phyloP scores from a whole-genome alignment of 2,797 vertebrate species.

The Harpagifer antarcticus region DNA sequence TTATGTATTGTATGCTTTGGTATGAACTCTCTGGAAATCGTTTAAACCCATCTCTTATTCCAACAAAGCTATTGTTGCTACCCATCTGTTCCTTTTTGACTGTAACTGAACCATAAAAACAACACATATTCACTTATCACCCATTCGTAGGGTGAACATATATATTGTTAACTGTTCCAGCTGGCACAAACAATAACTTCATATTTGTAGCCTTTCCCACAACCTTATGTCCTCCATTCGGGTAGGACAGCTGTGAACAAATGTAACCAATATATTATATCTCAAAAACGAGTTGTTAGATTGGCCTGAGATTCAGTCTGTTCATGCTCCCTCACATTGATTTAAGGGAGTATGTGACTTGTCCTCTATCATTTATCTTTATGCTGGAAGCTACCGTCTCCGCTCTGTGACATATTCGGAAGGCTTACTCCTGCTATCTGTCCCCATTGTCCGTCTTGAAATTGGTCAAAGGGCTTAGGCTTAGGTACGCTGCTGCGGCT shows the following conservation, averaged over 20 bases:
- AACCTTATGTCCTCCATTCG: not conserved
- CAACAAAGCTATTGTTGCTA: not conserved
- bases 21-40: slow-evolving; percentile 9
- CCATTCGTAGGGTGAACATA: not conserved
- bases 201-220: not conserved
- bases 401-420: too few relatives aligned
- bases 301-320: too few relatives aligned
- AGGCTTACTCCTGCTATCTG: too few relatives aligned
- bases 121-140: not conserved
- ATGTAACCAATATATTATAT: not conserved
- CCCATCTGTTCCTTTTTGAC: slow-evolving; percentile 2
- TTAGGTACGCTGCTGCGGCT: too few relatives aligned
- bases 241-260: not conserved
- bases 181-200: not conserved
- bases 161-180: too few relatives aligned
- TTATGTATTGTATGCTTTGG: slow-evolving; percentile 14
- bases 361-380: too few relatives aligned
- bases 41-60: slow-evolving; percentile 16
- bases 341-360: too few relatives aligned
- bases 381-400: too few relatives aligned
- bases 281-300: too few relatives aligned
- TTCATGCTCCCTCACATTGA: too few relatives aligned
- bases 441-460: too few relatives aligned
- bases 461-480: too few relatives aligned
- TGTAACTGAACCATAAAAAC: not conserved